Base-by-base conservation (phyloP, 1,140 invertebrate species). In the Neodiprion pinetum region DNA sequence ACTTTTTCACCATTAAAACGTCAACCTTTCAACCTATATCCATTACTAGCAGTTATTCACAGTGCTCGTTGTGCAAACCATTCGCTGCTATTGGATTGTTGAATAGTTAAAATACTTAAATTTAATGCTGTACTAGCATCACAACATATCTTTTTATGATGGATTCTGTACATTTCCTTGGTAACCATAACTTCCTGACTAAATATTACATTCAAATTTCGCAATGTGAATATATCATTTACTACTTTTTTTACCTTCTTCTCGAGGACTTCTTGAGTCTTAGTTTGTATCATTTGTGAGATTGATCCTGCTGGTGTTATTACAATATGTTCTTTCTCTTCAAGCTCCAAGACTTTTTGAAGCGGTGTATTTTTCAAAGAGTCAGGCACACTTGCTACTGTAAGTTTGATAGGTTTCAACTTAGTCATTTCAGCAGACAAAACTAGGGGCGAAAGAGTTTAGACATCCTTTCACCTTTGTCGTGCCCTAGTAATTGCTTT, bases 261-360 rank as follows among this genome's bases (percentile, higher is more conserved):
- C 28, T 21, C 48, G 5, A 0, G 53, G 40, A n/a, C 66, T 14
- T 65, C 14, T 61, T 77, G 11, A 7, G 65, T 48, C 3, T 12
- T 69, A 8, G 14, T 12, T 69, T 61, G 53, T 11, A 17, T 40
- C 1, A 72, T 70, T 50, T 74, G 23, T 9, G 69, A 17, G 23
- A 74, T 50, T 8, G 70, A 28, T 48, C 68, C 72, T 12, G 73
- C 69, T 71, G 75, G 68, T 1, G 68, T 68, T 17, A 77, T 74
- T 68, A 71, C 70, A 7, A n/a, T 49, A 17, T 74, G 7, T 40
- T 74, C 50, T 67, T 66, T 76, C 72, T 77, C 70, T 72, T 77
- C 23, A n/a, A 68, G 14, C 8, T 74, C 12, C 53, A 74, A 12
- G 40, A 74, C 53, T 23, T 17, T 74, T 11, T 1, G 28, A 9